Conservation (phyloP, 2,113 vertebrate genomes). For the Procavia capensis region DNA sequence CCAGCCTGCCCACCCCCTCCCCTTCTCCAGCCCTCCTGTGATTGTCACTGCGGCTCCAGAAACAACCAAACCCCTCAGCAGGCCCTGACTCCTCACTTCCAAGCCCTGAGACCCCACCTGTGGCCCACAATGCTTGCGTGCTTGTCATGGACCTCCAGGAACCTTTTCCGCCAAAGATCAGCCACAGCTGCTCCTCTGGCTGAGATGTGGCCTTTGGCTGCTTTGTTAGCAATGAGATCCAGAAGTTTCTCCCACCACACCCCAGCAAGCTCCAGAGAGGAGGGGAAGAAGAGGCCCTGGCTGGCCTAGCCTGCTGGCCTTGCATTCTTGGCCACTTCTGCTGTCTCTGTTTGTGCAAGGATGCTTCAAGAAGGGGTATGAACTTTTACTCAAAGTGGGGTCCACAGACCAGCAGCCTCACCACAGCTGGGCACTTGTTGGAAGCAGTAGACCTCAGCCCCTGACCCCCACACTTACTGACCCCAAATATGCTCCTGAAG, state of each 20-base stretch:
- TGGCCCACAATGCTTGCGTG: rapidly evolving
- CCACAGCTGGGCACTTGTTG: background rate
- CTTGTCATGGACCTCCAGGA: background rate
- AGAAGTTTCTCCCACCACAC: background rate
- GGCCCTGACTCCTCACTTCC: rapidly evolving
- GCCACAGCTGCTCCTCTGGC: background rate
- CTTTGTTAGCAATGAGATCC: background rate
- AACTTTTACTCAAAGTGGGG: background rate
- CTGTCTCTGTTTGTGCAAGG: background rate
- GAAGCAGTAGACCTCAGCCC: background rate
- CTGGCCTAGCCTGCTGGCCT: background rate
- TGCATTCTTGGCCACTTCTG: background rate
- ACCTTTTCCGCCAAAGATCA: background rate
- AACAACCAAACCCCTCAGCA: background rate
- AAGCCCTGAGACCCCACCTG: background rate
- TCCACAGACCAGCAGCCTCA: rapidly evolving
- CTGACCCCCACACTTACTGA: background rate
- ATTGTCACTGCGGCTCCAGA: background rate
- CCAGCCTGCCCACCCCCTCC: background rate
- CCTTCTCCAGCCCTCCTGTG: background rate
- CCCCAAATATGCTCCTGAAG: too few relatives aligned
- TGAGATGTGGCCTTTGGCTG: background rate
- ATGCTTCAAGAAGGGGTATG: background rate
- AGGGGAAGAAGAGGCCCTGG: background rate
- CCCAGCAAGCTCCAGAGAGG: background rate